phyloP scores from a whole-genome alignment of 2,888 invertebrate genomes.

The Folsomia candida region DNA sequence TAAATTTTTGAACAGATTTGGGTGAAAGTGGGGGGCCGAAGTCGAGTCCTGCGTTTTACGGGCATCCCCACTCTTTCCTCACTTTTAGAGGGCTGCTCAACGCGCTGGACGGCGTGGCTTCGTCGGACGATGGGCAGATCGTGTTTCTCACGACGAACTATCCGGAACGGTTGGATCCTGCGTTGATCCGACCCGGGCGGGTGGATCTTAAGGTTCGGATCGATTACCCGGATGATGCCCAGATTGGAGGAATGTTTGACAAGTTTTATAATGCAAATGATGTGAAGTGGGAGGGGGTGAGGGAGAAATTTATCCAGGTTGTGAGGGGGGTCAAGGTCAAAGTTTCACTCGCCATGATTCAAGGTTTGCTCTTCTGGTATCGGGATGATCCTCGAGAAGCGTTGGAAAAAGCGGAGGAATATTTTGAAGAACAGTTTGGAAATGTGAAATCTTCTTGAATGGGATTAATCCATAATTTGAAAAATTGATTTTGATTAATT shows the following conservation, averaged over 20 bases:
- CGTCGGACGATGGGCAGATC: conserved; percentile 29
- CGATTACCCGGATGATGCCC: conserved; percentile 69
- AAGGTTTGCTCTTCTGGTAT: conserved; percentile 84
- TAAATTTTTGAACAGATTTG: too few relatives aligned
- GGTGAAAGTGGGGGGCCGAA: too few relatives aligned
- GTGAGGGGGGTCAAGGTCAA: conserved; percentile 49
- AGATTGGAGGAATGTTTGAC: conserved; percentile 82
- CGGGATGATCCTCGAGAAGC: conserved; percentile 68
- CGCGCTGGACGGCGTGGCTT: conserved; percentile 34
- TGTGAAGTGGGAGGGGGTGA: conserved; percentile 50
- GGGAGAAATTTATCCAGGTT: conserved; percentile 1
- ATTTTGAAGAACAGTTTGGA: conserved; percentile 21
- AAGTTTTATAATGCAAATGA: conserved; percentile 68
- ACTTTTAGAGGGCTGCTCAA: conserved; percentile 34
- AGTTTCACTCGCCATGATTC: conserved; percentile 89
- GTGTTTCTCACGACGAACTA: conserved; percentile 38
- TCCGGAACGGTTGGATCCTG: conserved; percentile 76
- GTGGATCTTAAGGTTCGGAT: conserved; percentile 89
- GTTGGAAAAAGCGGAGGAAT: conserved; percentile 62
- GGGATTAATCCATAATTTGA: too few relatives aligned
- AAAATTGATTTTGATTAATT: too few relatives aligned
- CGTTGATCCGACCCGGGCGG: conserved; percentile 89
- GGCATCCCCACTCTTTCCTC: conserved; percentile 11
- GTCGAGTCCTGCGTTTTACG: conserved; percentile 25
- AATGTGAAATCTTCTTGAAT: too few relatives aligned